Base-by-base conservation (phyloP, 2,888 invertebrate genomes). In the Siphlonurus alternatus region DNA sequence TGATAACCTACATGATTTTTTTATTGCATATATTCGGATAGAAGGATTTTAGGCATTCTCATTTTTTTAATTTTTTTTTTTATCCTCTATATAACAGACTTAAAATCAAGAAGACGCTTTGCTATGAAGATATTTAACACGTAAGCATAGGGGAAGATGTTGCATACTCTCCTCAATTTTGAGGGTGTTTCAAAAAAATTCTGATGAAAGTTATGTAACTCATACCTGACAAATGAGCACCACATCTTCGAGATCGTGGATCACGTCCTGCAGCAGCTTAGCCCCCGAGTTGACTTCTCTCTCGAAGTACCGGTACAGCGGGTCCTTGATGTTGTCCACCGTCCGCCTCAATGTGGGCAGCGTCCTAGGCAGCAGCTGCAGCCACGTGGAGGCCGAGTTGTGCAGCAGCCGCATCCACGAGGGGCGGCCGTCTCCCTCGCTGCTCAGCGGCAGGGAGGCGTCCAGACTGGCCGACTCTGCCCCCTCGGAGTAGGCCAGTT, bases 291-390 rank as follows among this genome's bases (percentile, higher is more conserved):
- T 93, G 53, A 97, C 94, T 78, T 98, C 98, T 64, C 99, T 84
- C 76, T 99, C 99, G 78, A 98, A 99, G 80, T 93, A 94, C 67
- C 99, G 86, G 76, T 98, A 99, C 72, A 99, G 79, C 2, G 99
- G 99, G 80, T 99, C 97, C 76, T 93, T 97, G 73, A 99, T 99
- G 76, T 98, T 99, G 74, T 99, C 98, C 38, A 94, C 92, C 0
- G 98, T 98, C 67, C 99, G 86, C 70, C 88, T 89, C 69, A 99
- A 79, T 1, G 89, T 89, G 76, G 82, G 85, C 68, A 91, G 72
- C 68, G 85, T 84, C 72, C 88, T 86, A 0, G 98, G 99, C 70
- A 99, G 78, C 64, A 96, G 77, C 73, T 93, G 86, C 60, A 97
- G 79, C 99, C 99, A 99, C 61, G 89, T 88, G 15, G 86, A 83